A percentile compares a stretch with the other conserved stretches of the same genome.
These are phyloP conservation scores for Aplysina aerophoba DNA, from an alignment of 37 sponge, comb jelly and placozoan species.

Conservation along the genomic window DNA sequence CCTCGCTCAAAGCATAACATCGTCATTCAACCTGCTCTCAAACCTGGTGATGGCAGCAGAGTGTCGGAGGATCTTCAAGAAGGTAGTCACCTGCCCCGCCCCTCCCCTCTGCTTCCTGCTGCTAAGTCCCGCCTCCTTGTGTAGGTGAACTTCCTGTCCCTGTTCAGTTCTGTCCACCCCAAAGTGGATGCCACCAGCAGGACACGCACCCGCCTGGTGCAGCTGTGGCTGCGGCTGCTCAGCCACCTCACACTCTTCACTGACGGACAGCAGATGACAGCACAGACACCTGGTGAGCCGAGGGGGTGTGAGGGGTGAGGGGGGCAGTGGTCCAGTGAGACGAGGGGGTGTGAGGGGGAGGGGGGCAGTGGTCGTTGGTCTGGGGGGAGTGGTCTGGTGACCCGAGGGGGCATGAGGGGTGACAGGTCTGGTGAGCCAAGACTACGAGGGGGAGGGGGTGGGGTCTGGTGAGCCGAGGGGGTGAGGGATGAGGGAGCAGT, in stretches of 20 bases:
- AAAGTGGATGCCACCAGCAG: conserved; percentile 36
- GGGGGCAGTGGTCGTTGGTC: too few species aligned
- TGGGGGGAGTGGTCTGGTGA: too few species aligned
- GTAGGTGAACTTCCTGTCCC: conserved; percentile 47
- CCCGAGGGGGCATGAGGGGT: too few species aligned
- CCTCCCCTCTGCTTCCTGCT: not conserved
- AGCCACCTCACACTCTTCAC: conserved; percentile 67
- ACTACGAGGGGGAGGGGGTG: too few species aligned
- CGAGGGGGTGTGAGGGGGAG: too few species aligned
- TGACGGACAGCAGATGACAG: conserved; percentile 71
- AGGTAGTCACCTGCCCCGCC: conserved; percentile 35
- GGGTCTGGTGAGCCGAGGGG: not conserved
- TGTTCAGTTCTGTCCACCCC: conserved; percentile 32
- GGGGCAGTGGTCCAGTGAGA: too few species aligned
- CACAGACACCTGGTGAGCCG: conserved; percentile 58
- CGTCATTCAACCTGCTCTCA: conserved; percentile 64
- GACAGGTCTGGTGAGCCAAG: too few species aligned
- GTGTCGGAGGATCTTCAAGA: conserved; percentile 69
- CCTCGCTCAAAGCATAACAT: conserved; percentile 25
- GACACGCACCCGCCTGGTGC: conserved; percentile 8
- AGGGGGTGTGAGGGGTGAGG: not conserved
- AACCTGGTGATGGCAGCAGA: conserved; percentile 66
- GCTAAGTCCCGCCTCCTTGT: not conserved
- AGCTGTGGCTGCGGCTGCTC: conserved; percentile 63
- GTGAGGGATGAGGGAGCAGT: too few species aligned